Evolutionary conservation across 2,888 invertebrate species (phyloP).

Genomic region (Lasioglossum malachurum): DNA sequence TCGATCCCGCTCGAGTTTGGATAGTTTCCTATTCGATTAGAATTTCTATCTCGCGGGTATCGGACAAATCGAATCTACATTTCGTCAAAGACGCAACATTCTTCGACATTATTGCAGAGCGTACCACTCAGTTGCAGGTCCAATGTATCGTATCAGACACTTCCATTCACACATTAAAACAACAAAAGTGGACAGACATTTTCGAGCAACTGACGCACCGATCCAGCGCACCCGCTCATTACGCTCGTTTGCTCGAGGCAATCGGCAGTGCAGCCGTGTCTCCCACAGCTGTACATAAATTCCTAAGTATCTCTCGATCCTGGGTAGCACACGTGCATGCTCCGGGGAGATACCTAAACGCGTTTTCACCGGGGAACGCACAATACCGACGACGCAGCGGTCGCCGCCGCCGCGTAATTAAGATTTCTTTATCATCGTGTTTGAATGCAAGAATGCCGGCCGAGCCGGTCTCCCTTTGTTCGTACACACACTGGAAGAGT

Average conservation of each 20-base stretch:
- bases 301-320: not conserved
- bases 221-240: not conserved
- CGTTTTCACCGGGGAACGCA: not conserved
- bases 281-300: constrained; percentile 4
- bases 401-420: constrained; percentile 55
- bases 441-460: constrained; percentile 56
- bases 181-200: not conserved
- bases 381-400: not conserved
- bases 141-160: too few species aligned
- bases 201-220: not conserved
- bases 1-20: not conserved
- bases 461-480: constrained; percentile 62
- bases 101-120: not conserved
- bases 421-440: constrained; percentile 70
- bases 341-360: not conserved
- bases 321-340: not conserved
- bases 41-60: not conserved
- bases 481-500: constrained; percentile 49
- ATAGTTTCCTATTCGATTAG: too few species aligned
- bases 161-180: too few species aligned
- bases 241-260: not conserved
- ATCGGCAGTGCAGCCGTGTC: not conserved
- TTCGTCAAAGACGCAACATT: not conserved
- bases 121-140: too few species aligned
- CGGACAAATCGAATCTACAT: not conserved